These are phyloP conservation scores for Rhabdomys dilectus DNA, from an alignment of 2,113 vertebrate species.

Conservation along the genomic window DNA sequence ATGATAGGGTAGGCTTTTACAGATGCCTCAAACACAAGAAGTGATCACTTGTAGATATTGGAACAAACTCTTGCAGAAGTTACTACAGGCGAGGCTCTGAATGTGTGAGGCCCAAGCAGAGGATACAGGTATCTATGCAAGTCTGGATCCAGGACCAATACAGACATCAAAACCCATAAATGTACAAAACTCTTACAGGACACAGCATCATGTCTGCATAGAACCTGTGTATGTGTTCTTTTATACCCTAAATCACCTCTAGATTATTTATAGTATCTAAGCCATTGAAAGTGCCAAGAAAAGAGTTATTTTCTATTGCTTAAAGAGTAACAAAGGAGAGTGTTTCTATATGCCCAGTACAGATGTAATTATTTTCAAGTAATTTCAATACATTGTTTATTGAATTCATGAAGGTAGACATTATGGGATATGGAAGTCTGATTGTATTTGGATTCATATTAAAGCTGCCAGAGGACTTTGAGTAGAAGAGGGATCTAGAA, in stretches of 20 bases:
- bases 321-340: background rate
- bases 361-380: background rate
- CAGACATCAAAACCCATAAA: background rate
- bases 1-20: background rate
- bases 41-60: background rate
- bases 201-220: background rate
- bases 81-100: accelerated
- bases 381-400: background rate
- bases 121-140: too few relatives aligned
- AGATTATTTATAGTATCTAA: background rate
- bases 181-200: background rate
- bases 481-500: background rate
- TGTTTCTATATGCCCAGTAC: background rate
- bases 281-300: background rate
- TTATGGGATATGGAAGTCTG: background rate
- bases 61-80: background rate
- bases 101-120: background rate
- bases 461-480: background rate
- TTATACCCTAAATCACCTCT: background rate
- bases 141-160: background rate
- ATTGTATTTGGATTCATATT: background rate
- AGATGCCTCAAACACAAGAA: background rate
- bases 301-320: background rate
- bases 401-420: background rate
- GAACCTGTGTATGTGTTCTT: background rate